Conservation (phyloP, 2,113 vertebrate species). For the Platichthys stellatus region DNA sequence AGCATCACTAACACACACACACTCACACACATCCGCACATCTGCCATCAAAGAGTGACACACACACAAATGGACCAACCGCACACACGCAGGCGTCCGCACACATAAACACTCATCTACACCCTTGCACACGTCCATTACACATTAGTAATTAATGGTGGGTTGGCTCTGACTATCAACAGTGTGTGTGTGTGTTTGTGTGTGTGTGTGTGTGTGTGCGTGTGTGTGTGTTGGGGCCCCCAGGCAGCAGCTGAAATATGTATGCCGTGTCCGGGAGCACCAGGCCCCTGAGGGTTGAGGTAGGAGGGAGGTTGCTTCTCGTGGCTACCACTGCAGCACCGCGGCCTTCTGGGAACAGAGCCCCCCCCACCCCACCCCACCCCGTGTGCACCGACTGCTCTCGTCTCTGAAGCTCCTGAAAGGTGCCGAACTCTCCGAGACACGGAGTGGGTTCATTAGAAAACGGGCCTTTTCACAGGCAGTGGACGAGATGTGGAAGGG, state of each 20-base stretch:
- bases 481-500: no score
- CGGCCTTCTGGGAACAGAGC: slow-evolving; percentile 47
- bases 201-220: slow-evolving; percentile 10
- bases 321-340: slow-evolving; percentile 42
- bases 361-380: background rate
- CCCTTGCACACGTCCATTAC: background rate
- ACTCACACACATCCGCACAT: slow-evolving; percentile 48
- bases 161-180: background rate
- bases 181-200: no score
- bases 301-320: slow-evolving; percentile 44
- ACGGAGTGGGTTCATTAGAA: background rate
- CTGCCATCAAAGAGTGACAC: slow-evolving; percentile 53
- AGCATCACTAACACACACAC: slow-evolving; percentile 62
- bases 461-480: no score
- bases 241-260: slow-evolving; percentile 75
- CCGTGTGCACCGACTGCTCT: background rate
- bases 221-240: slow-evolving; percentile 15
- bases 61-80: slow-evolving; percentile 6
- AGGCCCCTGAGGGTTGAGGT: slow-evolving; percentile 45
- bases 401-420: slow-evolving; percentile 6
- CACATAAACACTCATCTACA: background rate
- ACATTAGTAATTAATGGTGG: slow-evolving; percentile 3
- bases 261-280: slow-evolving; percentile 56
- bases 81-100: background rate
- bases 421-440: background rate